Conservation (phyloP, 2,797 vertebrate genomes). For the Gymnothorax javanicus region DNA sequence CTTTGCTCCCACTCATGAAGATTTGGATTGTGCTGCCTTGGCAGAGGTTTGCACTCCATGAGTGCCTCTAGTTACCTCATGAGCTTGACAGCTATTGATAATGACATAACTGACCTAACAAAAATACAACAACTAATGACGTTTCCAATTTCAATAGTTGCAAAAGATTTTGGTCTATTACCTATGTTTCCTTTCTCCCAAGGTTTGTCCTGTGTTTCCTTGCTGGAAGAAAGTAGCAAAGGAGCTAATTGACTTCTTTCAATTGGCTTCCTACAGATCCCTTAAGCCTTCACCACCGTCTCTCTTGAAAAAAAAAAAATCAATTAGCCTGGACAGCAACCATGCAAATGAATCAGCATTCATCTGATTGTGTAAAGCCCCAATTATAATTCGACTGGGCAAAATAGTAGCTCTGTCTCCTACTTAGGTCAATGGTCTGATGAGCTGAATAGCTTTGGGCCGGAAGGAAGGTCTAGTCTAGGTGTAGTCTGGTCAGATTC, state of each 20-base stretch:
- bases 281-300: not conserved
- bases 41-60: too few relatives aligned
- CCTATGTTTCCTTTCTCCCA: too few relatives aligned
- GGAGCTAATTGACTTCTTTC: not conserved
- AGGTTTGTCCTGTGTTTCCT: too few relatives aligned
- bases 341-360: slow-evolving; percentile 12
- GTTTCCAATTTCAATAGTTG: too few relatives aligned
- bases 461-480: not conserved
- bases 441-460: not conserved
- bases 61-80: too few relatives aligned
- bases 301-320: not conserved
- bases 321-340: slow-evolving; percentile 11
- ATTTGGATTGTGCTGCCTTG: too few relatives aligned
- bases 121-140: too few relatives aligned
- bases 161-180: too few relatives aligned
- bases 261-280: slow-evolving; percentile 26
- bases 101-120: too few relatives aligned
- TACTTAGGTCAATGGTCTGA: not conserved
- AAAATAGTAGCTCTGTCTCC: not conserved
- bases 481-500: not conserved
- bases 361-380: slow-evolving; percentile 27
- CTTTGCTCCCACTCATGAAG: too few relatives aligned
- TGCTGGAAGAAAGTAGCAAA: too few relatives aligned
- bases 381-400: slow-evolving; percentile 27
- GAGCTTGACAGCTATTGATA: too few relatives aligned